Percentiles rank a stretch among this genome's conserved stretches.
phyloP scores from a whole-genome alignment of 1,140 invertebrate species.

The Sinella curviseta region DNA sequence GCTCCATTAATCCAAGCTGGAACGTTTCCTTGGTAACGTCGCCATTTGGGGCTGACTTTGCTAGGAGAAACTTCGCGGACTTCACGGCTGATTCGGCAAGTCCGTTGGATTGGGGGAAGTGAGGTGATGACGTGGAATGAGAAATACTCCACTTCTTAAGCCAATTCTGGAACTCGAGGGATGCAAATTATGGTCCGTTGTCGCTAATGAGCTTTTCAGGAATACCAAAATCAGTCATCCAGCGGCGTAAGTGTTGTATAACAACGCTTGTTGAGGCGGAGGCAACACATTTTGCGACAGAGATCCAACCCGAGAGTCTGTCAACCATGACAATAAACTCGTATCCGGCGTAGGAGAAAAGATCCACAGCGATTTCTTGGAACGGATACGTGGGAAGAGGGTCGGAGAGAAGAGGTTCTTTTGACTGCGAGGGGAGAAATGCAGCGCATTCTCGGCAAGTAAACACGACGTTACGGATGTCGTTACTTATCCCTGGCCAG shows the following conservation, averaged over 20 bases:
- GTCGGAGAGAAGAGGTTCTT: neutral
- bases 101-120: conserved; percentile 44
- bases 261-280: neutral
- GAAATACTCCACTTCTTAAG: conserved; percentile 53
- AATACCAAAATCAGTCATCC: conserved; percentile 48
- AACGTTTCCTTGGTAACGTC: neutral
- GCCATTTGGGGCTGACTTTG: neutral
- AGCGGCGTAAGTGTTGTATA: neutral
- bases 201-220: conserved; percentile 52
- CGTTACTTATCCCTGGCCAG: neutral
- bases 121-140: conserved; percentile 50
- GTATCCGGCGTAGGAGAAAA: neutral
- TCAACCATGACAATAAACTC: neutral
- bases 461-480: neutral
- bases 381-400: neutral
- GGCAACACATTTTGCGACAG: neutral
- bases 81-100: conserved; percentile 43
- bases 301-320: neutral
- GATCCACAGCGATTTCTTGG: neutral
- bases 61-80: conserved; percentile 40
- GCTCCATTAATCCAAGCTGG: neutral
- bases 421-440: neutral
- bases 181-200: conserved; percentile 54
- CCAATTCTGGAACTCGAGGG: conserved; percentile 54
- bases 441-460: neutral